Conservation (phyloP, 2,113 vertebrate species). For the Dolichallabes microphthalmus region DNA sequence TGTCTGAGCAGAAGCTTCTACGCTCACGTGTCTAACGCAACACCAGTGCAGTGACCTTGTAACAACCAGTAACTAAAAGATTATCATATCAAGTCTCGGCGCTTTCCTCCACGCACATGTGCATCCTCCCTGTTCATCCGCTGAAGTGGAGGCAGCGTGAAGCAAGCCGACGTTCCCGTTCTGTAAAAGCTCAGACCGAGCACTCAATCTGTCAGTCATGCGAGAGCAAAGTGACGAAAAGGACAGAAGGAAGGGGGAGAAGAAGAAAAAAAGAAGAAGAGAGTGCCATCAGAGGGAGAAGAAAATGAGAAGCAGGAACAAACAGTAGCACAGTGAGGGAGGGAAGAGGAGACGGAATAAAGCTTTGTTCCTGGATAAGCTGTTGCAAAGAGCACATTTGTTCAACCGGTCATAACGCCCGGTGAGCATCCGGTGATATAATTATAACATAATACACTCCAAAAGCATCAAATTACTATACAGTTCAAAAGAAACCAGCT, state of each 20-base stretch:
- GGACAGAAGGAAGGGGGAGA: not conserved
- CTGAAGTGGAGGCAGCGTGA: not conserved
- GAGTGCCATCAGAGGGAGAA: slow-evolving; percentile 13
- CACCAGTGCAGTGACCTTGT: not conserved
- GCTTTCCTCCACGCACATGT: not conserved
- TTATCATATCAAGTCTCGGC: not conserved
- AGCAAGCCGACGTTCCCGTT: not conserved
- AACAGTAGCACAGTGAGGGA: slow-evolving; percentile 2
- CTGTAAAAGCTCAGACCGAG: not conserved
- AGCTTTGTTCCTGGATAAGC: slow-evolving; percentile 7
- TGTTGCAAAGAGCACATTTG: not conserved
- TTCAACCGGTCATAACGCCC: not conserved
- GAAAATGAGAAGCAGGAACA: slow-evolving; percentile 7
- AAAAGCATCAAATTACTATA: not conserved
- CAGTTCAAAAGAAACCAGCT: slow-evolving; percentile 25
- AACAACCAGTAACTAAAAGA: not conserved
- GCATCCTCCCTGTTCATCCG: not conserved
- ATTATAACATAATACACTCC: not conserved
- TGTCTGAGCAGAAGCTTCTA: not conserved
- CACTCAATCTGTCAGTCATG: slow-evolving; percentile 8
- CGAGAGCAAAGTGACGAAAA: not conserved
- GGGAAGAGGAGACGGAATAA: not conserved
- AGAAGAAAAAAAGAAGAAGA: too few relatives aligned
- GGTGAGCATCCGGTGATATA: not conserved
- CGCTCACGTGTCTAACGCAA: not conserved